These are phyloP conservation scores for Drosophila pruinosa DNA, from an alignment of 1,140 invertebrate genomes.

Conservation along the genomic window DNA sequence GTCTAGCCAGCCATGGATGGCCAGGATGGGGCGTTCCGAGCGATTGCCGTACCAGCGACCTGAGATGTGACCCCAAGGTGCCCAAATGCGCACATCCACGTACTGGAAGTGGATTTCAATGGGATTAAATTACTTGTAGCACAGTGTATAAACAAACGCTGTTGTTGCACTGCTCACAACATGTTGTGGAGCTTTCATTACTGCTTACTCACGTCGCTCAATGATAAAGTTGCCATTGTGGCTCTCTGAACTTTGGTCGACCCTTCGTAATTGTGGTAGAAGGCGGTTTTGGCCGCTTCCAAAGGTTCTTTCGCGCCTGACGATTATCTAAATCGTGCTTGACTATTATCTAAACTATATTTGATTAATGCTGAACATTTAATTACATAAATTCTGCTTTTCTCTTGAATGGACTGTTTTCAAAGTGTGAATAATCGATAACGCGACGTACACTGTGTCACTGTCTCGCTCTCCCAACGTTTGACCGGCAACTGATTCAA, in stretches of 20 bases:
- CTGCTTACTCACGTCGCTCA: slow-evolving; percentile 54
- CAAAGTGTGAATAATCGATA: not conserved
- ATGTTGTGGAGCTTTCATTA: not conserved
- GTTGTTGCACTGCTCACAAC: not conserved
- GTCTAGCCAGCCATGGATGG: slow-evolving; percentile 90
- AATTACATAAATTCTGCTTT: not conserved
- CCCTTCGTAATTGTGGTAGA: not conserved
- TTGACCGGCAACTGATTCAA: not conserved
- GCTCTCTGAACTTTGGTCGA: slow-evolving; percentile 28
- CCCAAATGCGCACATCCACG: slow-evolving; percentile 86
- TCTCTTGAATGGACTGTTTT: not conserved
- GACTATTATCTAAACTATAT: not conserved
- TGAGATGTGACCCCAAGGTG: slow-evolving; percentile 86
- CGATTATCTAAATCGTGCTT: not conserved
- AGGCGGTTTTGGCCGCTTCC: not conserved
- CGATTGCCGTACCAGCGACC: slow-evolving; percentile 88
- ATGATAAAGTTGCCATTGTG: slow-evolving; percentile 56
- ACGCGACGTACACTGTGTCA: not conserved
- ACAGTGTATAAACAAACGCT: slow-evolving; percentile 36
- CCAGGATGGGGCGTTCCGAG: slow-evolving; percentile 86
- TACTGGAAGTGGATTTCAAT: slow-evolving; percentile 46
- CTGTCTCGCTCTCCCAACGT: not conserved
- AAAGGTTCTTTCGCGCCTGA: slow-evolving; percentile 6
- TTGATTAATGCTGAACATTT: not conserved
- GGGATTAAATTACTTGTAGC: slow-evolving; percentile 37